Evolutionary conservation across 2,113 vertebrate genomes (phyloP), one percentile per base, ranked within the genome.

Genomic region (Notarius quadriscutis): DNA sequence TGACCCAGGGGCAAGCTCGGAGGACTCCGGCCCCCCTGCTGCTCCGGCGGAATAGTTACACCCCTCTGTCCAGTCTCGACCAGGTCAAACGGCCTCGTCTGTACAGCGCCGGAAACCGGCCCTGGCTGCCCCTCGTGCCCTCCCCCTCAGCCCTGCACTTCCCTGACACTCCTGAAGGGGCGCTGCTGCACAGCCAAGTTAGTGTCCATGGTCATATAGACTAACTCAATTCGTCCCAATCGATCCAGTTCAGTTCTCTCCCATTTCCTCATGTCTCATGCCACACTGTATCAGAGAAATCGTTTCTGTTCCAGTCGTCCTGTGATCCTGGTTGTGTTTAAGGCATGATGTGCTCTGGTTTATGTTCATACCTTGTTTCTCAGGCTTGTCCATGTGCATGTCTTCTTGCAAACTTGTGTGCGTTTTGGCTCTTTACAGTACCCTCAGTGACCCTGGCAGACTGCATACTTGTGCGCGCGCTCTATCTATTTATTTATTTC

Each of bases 31-130:
- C 94, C 92, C 96, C 97, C 81, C 91, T 95, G 83, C 95, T 95
- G 93, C 96, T 96, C 90, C 96, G 97, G 91, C 96, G 97, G 93
- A 99, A 97, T 97, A 99, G 97, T 96, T 97, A 98, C 92, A 98
- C 97, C 12, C 97, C 97, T 25, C 94, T 98, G 94, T 97, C 97
- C 95, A 97, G 97, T 95, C 95, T 95, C 85, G 97, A 97, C 95
- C 96, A 95, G 91, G 92, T 96, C 92, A 96, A 96, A 95, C 97
- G 97, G 69, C 97, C 96, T 22, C 94, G 97, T 91, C 98, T 97
- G 93, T 97, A 97, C 97, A 98, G 97, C 90, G 96, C 96, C 48
- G 98, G 97, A 92, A 99, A 97, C 95, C 94, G 95, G 88, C 97
- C 97, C 87, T 97, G 95, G 93, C 93, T 94, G 22, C 96, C 95